phyloP scores from a whole-genome alignment of 2,888 invertebrate species.

The Gnatocerus cornutus region DNA sequence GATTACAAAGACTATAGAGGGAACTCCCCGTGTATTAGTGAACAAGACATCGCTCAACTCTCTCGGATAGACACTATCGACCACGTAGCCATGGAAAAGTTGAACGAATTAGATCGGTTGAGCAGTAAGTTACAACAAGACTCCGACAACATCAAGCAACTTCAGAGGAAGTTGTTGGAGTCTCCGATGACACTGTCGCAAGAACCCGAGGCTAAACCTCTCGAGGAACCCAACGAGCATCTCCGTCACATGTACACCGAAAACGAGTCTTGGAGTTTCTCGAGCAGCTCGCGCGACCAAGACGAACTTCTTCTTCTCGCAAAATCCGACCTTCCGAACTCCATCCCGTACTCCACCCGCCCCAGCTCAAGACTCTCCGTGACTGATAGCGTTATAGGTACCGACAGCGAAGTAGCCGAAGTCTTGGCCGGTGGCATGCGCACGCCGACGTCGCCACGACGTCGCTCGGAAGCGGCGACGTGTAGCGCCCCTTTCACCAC shows the following conservation, averaged over 20 bases:
- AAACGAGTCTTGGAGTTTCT: slow-evolving; percentile 79
- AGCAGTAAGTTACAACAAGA: slow-evolving; percentile 85
- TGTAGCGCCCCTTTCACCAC: slow-evolving; percentile 79
- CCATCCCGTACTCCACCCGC: slow-evolving; percentile 65
- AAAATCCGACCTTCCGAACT: slow-evolving; percentile 70
- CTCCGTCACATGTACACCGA: slow-evolving; percentile 80
- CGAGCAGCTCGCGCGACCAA: slow-evolving; percentile 77
- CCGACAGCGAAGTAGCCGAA: slow-evolving; percentile 79
- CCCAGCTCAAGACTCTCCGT: slow-evolving; percentile 78
- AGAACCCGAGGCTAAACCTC: slow-evolving; percentile 72
- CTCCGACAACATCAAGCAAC: slow-evolving; percentile 84
- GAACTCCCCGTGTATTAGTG: slow-evolving; percentile 83
- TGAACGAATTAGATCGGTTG: slow-evolving; percentile 85
- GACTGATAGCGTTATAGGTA: slow-evolving; percentile 75
- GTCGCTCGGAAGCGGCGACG: slow-evolving; percentile 74
- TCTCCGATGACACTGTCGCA: slow-evolving; percentile 72
- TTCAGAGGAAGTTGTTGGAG: slow-evolving; percentile 81
- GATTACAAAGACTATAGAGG: slow-evolving; percentile 88
- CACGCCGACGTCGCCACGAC: slow-evolving; percentile 74
- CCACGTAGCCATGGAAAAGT: slow-evolving; percentile 84
- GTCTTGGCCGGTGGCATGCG: slow-evolving; percentile 73
- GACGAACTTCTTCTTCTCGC: slow-evolving; percentile 76
- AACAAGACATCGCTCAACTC: slow-evolving; percentile 85
- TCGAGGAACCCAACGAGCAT: slow-evolving; percentile 76
- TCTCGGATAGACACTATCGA: slow-evolving; percentile 84